Evolutionary conservation across 2,888 invertebrate genomes (phyloP).

Genomic region (Apantesis nais): DNA sequence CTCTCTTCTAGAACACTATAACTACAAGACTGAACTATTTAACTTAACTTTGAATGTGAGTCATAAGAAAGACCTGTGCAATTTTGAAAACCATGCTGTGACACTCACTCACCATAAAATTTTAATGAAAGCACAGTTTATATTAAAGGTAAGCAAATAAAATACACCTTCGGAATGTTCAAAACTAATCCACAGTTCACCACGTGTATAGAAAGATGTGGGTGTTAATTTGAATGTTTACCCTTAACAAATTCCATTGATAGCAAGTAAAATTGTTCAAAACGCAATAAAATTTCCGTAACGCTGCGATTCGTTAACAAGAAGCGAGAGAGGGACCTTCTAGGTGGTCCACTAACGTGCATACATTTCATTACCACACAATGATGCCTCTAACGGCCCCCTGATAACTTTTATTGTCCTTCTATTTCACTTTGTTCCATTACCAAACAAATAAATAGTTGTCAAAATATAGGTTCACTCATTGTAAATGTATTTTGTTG

Average conservation of each 20-base stretch:
- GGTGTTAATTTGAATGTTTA: conserved; percentile 37
- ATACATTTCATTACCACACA: conserved; percentile 66
- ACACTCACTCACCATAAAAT: background rate
- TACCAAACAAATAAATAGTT: conserved; percentile 60
- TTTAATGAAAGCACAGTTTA: background rate
- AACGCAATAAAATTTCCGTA: conserved; percentile 64
- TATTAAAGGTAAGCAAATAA: background rate
- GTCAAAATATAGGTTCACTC: conserved; percentile 58
- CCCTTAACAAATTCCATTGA: conserved; percentile 62
- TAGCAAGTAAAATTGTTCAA: conserved; percentile 56
- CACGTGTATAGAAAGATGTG: conserved; percentile 12
- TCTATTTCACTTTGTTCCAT: conserved; percentile 65
- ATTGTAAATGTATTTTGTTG: conserved; percentile 38
- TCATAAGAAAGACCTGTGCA: background rate
- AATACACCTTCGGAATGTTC: background rate
- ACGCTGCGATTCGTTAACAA: conserved; percentile 49
- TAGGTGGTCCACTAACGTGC: conserved; percentile 71
- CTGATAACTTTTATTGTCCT: conserved; percentile 73
- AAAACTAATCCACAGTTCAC: background rate
- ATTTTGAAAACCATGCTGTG: background rate
- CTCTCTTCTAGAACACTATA: background rate
- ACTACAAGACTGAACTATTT: background rate
- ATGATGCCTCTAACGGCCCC: conserved; percentile 51
- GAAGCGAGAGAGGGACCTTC: conserved; percentile 37
- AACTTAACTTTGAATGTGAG: background rate